Percentiles rank a stretch among this genome's conserved stretches.
Conservation (phyloP, 2,797 vertebrate species). For the Pseudochirops cupreus region DNA sequence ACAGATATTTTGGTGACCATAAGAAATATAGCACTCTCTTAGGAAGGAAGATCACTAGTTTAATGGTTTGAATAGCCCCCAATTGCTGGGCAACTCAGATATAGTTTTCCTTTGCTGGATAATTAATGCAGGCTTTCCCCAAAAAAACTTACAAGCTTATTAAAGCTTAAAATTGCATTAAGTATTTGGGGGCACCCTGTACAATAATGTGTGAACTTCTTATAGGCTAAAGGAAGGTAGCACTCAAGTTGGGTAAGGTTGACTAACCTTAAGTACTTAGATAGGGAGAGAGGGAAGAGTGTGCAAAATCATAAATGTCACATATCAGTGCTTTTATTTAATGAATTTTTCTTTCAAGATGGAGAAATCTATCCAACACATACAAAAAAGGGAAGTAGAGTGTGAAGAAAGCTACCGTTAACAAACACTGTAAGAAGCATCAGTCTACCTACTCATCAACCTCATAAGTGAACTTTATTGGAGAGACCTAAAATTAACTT, state of each 20-base stretch:
- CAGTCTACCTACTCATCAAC: neutral
- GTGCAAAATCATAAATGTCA: too few relatives aligned
- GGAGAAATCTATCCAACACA: constrained; percentile 21
- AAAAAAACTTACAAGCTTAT: neutral
- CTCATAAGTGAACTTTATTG: neutral
- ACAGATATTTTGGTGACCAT: neutral
- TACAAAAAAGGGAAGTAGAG: neutral
- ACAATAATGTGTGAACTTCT: neutral
- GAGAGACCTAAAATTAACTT: neutral
- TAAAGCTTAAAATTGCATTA: neutral
- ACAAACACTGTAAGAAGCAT: neutral
- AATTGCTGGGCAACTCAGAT: neutral
- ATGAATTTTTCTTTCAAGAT: neutral
- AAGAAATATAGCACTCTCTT: neutral
- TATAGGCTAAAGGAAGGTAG: neutral
- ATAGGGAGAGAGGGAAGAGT: neutral
- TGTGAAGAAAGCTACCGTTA: too few relatives aligned
- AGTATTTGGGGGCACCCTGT: neutral
- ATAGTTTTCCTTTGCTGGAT: neutral
- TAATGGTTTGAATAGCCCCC: neutral
- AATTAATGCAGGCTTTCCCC: neutral
- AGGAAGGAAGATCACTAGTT: neutral
- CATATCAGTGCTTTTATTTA: neutral
- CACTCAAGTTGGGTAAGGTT: neutral
- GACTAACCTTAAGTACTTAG: neutral